These are phyloP conservation scores for Parotia lawesii DNA, from an alignment of 2,113 vertebrate genomes.

Conservation along the genomic window DNA sequence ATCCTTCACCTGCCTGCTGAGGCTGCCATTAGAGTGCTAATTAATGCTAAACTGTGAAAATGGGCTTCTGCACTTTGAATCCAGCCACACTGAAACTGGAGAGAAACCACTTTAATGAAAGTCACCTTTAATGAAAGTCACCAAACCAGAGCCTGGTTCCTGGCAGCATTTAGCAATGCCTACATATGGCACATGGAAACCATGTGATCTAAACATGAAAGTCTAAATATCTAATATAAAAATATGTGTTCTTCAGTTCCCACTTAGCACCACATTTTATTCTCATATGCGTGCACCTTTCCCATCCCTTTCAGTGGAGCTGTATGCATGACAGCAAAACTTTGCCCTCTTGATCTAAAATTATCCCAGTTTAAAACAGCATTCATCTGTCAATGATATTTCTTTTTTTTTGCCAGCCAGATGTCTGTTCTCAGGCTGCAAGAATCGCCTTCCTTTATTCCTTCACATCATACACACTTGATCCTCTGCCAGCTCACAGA, in stretches of 20 bases:
- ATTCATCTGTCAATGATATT: slow-evolving; percentile 36
- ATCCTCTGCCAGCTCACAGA: slow-evolving; percentile 35
- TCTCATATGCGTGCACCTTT: slow-evolving; percentile 18
- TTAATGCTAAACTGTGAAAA: slow-evolving; percentile 56
- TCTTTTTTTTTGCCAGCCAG: slow-evolving; percentile 54
- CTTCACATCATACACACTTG: slow-evolving; percentile 46
- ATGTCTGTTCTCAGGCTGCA: slow-evolving; percentile 53
- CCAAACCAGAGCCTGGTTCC: slow-evolving; percentile 49
- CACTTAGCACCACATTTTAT: background rate
- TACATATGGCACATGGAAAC: slow-evolving; percentile 41
- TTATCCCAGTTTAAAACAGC: slow-evolving; percentile 24
- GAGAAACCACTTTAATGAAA: slow-evolving; percentile 69
- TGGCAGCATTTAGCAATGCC: slow-evolving; percentile 18
- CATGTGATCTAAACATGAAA: slow-evolving; percentile 5
- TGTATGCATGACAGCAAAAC: slow-evolving; percentile 18
- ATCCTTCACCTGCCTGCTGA: slow-evolving; percentile 44
- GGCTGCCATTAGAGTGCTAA: slow-evolving; percentile 47
- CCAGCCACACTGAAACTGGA: slow-evolving; percentile 61
- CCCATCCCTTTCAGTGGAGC: background rate
- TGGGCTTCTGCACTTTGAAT: slow-evolving; percentile 44
- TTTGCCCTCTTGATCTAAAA: slow-evolving; percentile 54
- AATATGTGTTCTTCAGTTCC: slow-evolving; percentile 10
- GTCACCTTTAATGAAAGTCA: slow-evolving; percentile 62
- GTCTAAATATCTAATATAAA: background rate
- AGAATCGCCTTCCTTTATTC: slow-evolving; percentile 51